Evolutionary conservation across 2,113 vertebrate genomes (phyloP).

Genomic region (Ariopsis seemanni): DNA sequence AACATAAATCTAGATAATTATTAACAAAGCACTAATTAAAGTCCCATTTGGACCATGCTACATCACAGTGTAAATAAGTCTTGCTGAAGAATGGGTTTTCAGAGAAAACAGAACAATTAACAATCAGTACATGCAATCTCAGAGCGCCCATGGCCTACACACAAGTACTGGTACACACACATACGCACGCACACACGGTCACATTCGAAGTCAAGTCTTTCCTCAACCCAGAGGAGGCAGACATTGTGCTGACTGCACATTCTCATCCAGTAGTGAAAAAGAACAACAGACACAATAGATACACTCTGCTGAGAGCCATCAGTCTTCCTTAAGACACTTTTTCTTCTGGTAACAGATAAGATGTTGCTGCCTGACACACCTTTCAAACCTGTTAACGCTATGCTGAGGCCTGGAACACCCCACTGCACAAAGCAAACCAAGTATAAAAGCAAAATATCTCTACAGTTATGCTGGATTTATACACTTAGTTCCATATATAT

Average conservation of each 20-base stretch:
- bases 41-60: neutral
- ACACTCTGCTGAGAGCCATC: slow-evolving; percentile 29
- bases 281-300: slow-evolving; percentile 26
- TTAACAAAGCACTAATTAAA: slow-evolving; percentile 1
- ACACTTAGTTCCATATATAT: too few species aligned
- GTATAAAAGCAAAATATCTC: neutral
- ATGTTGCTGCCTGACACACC: neutral
- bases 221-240: slow-evolving; percentile 9
- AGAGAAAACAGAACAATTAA: neutral
- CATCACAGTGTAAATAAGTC: neutral
- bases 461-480: neutral
- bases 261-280: slow-evolving; percentile 17
- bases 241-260: slow-evolving; percentile 21
- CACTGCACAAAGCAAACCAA: neutral
- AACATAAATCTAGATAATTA: neutral
- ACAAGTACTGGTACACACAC: slow-evolving; percentile 2
- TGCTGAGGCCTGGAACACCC: neutral
- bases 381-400: neutral
- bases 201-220: slow-evolving; percentile 26
- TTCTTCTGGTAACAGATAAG: slow-evolving; percentile 18
- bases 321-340: slow-evolving; percentile 44
- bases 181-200: neutral
- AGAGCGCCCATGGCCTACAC: neutral
- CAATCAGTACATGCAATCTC: neutral
- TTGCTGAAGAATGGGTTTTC: neutral